Evolutionary conservation across 2,888 invertebrate species (phyloP), one percentile per base, ranked within the genome.

Genomic region (Ophioninae sp.): DNA sequence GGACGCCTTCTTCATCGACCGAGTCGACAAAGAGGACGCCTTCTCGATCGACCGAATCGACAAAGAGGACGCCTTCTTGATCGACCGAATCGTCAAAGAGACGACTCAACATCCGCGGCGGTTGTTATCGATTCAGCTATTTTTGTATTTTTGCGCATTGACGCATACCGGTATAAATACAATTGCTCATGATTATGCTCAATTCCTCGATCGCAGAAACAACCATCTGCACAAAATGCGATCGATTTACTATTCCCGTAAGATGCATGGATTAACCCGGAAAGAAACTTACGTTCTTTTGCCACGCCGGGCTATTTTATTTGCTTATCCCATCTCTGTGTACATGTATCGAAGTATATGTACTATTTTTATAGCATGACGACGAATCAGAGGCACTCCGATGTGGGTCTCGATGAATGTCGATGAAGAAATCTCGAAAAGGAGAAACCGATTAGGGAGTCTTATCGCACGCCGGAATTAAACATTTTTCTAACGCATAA

Each of bases 331-430:
- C 74, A 8, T 65, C 51, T 74, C 51, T 74, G 41, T 13, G 61
- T 20, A 39, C n/a, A 39, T 22, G 8, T 44, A 17, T 13, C 13
- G 17, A 51, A 68, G 30, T 37, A 64, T 64, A 74, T 56, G 30
- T 44, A 22, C 22, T 79, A 79, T 79, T 79, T 79, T 79, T 79
- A 64, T 65, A 79, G 56, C 72, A 59, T 59, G 72, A 79, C 63
- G 63, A 41, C 58, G 67, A 79, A 73, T 72, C 65, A 61, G 58
- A 61, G 30, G 56, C 13, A 39, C 39, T 59, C 20, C 59, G 17
- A 65, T 56, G 44, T 73, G 30, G 37, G 41, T 44, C 79, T 44
- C 79, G 44, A 67, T 37, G 67, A 37, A 37, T 23, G 23, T 63
- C 79, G 22, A 61, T 63, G 67, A 68, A 51, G 37, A 51, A 44